Conservation (phyloP, 2,113 vertebrate genomes). For the Nannobrachium achirus region DNA sequence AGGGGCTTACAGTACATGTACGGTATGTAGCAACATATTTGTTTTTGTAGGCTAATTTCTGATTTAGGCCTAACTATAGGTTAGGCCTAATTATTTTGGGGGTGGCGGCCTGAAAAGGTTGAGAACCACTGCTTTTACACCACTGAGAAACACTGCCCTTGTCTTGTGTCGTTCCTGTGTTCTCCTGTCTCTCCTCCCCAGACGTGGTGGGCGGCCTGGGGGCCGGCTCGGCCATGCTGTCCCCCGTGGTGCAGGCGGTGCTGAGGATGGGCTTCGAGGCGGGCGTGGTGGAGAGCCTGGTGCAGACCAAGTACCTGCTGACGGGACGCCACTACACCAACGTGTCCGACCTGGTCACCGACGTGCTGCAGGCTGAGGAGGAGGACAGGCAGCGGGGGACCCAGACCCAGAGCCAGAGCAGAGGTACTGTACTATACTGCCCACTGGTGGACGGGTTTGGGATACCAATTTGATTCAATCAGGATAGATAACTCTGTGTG, state of each 20-base stretch:
- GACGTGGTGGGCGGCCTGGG: conserved; percentile 68
- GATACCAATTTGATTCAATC: too few species aligned
- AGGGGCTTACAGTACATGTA: too few species aligned
- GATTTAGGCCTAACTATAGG: too few species aligned
- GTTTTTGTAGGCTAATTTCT: too few species aligned
- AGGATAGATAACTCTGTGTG: too few species aligned
- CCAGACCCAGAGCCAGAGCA: conserved; percentile 45
- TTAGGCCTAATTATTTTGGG: too few species aligned
- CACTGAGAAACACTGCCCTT: background rate
- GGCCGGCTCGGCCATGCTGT: conserved; percentile 60
- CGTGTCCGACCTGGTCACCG: conserved; percentile 78
- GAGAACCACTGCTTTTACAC: conserved; percentile 22
- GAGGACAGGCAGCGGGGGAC: conserved; percentile 66
- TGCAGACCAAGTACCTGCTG: conserved; percentile 75
- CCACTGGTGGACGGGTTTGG: too few species aligned
- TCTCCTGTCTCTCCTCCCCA: conserved; percentile 45
- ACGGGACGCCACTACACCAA: conserved; percentile 74
- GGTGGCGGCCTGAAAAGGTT: too few species aligned
- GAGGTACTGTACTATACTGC: too few species aligned
- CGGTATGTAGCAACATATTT: too few species aligned
- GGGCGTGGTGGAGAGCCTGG: conserved; percentile 71
- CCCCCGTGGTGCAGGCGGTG: conserved; percentile 74
- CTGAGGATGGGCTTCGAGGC: conserved; percentile 83
- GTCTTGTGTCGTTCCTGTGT: background rate
- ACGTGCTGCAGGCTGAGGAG: conserved; percentile 79